Conservation (phyloP, 2,113 vertebrate genomes). For the Lepus europaeus region DNA sequence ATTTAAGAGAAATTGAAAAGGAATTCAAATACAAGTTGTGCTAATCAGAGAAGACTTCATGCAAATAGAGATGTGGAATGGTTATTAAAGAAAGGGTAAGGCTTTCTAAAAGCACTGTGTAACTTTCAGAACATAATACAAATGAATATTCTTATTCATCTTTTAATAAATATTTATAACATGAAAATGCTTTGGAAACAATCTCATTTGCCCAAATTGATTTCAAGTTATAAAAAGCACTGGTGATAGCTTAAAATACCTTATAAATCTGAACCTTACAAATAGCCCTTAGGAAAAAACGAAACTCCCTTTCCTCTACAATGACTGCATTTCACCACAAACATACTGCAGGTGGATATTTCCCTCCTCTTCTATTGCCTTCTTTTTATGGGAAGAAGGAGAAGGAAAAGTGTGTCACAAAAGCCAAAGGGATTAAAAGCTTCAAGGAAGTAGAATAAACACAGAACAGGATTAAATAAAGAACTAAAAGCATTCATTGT, state of each 20-base stretch:
- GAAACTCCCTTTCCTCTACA: neutral
- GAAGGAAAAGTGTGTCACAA: neutral
- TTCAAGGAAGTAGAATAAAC: neutral
- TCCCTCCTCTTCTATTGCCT: neutral
- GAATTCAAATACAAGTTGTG: slow-evolving; percentile 10
- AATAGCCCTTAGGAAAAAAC: neutral
- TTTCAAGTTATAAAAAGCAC: neutral
- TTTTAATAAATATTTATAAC: slow-evolving; percentile 44
- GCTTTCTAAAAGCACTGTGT: slow-evolving; percentile 4
- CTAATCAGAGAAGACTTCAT: neutral
- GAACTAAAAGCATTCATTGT: neutral
- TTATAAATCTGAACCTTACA: slow-evolving; percentile 10
- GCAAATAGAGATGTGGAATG: neutral
- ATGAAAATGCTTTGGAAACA: slow-evolving; percentile 25
- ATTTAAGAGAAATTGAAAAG: slow-evolving; percentile 29
- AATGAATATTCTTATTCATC: neutral
- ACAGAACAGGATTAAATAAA: slow-evolving; percentile 10
- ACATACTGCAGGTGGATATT: neutral
- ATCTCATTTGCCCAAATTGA: slow-evolving; percentile 4
- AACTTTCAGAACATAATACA: neutral
- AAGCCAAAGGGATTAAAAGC: neutral
- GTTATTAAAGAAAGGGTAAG: neutral
- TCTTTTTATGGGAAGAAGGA: neutral
- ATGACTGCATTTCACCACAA: neutral
- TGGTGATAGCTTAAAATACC: neutral